Conservation (phyloP, 1,140 invertebrate species). For the Dreissena polymorpha region DNA sequence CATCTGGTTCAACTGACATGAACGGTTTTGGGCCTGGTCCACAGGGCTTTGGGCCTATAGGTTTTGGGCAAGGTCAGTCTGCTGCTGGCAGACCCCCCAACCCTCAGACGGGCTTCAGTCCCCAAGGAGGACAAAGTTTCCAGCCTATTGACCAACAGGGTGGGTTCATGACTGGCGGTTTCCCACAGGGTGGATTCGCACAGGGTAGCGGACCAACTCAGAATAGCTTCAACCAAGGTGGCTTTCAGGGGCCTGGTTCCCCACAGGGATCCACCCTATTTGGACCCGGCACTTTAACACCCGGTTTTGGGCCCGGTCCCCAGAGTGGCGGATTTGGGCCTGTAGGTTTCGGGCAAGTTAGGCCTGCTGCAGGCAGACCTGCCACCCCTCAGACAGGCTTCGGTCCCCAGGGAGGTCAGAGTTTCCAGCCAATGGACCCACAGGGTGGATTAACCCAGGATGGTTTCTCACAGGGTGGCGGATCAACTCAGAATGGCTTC, state of each 20-base stretch:
- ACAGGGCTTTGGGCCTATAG: neutral
- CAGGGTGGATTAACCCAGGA: neutral
- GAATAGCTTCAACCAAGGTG: conserved; percentile 8
- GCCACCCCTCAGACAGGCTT: neutral
- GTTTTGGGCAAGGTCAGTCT: conserved; percentile 9
- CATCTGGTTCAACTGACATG: neutral
- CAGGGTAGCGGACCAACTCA: neutral
- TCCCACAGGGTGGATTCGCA: neutral
- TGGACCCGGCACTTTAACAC: conserved; percentile 33
- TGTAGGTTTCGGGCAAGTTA: too few species aligned
- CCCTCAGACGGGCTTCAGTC: neutral
- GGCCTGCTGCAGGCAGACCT: too few species aligned
- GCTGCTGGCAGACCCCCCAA: neutral
- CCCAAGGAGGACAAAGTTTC: neutral
- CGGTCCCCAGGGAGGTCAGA: neutral
- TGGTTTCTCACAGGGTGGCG: neutral
- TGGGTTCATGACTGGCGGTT: too few species aligned
- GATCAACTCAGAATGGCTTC: neutral
- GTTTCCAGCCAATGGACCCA: neutral
- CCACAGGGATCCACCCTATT: neutral
- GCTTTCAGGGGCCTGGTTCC: neutral
- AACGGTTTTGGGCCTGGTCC: neutral
- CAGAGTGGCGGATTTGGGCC: neutral
- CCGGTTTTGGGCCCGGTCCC: conserved; percentile 14
- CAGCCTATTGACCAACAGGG: neutral